phyloP scores from a whole-genome alignment of 2,888 invertebrate species.

The Agapostemon virescens region DNA sequence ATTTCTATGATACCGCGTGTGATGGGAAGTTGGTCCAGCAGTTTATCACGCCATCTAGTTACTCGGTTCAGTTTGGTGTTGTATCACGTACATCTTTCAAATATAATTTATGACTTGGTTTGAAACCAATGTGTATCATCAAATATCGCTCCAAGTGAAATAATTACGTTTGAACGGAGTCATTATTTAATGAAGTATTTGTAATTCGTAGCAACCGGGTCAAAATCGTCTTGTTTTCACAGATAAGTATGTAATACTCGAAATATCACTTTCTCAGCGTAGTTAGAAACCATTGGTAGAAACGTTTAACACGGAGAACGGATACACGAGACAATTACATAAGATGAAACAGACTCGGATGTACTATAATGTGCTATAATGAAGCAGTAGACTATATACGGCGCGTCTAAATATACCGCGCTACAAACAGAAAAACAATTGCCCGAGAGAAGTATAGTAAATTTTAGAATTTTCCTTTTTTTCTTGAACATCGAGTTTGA shows the following conservation, averaged over 20 bases:
- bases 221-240: neutral
- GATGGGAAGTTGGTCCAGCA: neutral
- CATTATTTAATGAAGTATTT: neutral
- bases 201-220: neutral
- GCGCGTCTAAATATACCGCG: neutral
- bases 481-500: neutral
- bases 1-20: neutral
- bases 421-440: neutral
- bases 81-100: neutral
- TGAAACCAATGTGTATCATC: neutral
- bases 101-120: neutral
- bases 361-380: neutral
- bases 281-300: neutral
- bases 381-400: neutral
- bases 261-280: neutral
- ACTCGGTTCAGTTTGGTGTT: neutral
- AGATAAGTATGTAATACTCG: conserved; percentile 1
- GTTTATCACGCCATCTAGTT: neutral
- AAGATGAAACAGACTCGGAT: neutral
- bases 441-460: neutral
- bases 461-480: neutral
- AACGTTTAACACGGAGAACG: neutral
- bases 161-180: neutral
- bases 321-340: neutral
- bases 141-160: neutral